These are phyloP conservation scores for Neostethus bicornis DNA, from an alignment of 2,797 vertebrate genomes.

Conservation along the genomic window DNA sequence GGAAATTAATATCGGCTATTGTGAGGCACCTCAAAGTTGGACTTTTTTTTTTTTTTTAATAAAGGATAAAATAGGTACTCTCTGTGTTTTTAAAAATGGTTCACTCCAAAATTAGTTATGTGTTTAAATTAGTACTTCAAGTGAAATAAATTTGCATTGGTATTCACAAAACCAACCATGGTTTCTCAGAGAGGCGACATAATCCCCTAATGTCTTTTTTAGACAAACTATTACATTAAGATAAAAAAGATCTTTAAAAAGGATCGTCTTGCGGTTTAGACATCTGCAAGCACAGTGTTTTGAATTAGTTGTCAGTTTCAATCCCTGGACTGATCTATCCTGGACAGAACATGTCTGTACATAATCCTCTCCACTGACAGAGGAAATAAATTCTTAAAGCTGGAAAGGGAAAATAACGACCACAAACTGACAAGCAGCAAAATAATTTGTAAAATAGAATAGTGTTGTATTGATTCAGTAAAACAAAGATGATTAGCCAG, in stretches of 20 bases:
- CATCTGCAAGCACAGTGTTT: slow-evolving; percentile 34
- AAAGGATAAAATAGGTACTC: no score
- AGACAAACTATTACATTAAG: slow-evolving; percentile 20
- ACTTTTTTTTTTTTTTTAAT: no score
- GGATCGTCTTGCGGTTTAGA: slow-evolving; percentile 23
- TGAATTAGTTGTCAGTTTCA: slow-evolving; percentile 49
- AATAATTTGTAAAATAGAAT: slow-evolving; percentile 49
- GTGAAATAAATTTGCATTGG: not conserved
- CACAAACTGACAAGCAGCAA: slow-evolving; percentile 38
- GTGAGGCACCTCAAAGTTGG: no score
- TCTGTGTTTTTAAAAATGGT: no score
- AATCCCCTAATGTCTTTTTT: slow-evolving; percentile 43
- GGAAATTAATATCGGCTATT: no score
- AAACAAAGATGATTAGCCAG: slow-evolving; percentile 36
- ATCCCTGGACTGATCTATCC: slow-evolving; percentile 24
- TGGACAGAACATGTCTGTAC: slow-evolving; percentile 9
- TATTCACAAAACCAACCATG: not conserved
- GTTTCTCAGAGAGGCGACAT: slow-evolving; percentile 9
- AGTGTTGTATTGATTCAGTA: slow-evolving; percentile 44
- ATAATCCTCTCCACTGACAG: slow-evolving; percentile 42
- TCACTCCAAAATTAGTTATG: no score
- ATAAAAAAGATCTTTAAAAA: slow-evolving; percentile 17
- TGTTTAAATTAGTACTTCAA: no score
- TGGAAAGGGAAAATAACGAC: slow-evolving; percentile 40
- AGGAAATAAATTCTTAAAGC: slow-evolving; percentile 35